Evolutionary conservation across 2,113 vertebrate species (phyloP), one percentile per base, ranked within the genome.

Genomic region (Gambusia affinis): DNA sequence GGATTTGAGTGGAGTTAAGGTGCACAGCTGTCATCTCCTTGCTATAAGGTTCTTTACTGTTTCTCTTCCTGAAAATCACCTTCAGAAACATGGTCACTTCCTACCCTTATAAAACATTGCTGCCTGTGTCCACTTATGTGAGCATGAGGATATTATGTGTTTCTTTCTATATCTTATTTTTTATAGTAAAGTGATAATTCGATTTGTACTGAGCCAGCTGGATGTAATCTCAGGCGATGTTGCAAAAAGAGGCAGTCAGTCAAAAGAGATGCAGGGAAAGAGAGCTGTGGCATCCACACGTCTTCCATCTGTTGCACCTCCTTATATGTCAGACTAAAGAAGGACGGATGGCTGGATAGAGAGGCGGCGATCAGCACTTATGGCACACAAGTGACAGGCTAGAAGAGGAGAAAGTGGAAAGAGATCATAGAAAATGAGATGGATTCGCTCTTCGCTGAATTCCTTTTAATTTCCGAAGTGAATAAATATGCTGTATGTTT

Each of bases 31-130:
- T 84, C 82, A 89, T 81, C 78, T 90, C 88, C 85, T 89, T 33
- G 79, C 82, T 63, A 81, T 91, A 89, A 91, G 81, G 84, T 75
- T 90, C 67, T 77, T 75, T 70, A 64, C 78, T 42, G 8, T 78
- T 89, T 64, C 47, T 73, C 65, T 44, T 33, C 60, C 64, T 1
- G 1, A 31, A 68, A 82, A 86, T 92, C 88, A 92, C 92, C 88
- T 90, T 92, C 84, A 85, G 65, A 75, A 63, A 51, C 64, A 60
- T n/a, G 42, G 63, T 70, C 80, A 73, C 76, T 78, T 85, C 74
- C 15, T 19, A 79, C 37, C 79, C 83, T 62, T 88, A 72, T 89
- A 83, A 91, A 90, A 90, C 44, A 65, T 89, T 81, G 83, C 75
- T 8, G 84, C 76, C 64, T 17, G 17, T 17, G 75, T 39, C 67